These are phyloP conservation scores for Blastomussa wellsi DNA, from an alignment of 92 coral and sea anemone species.

Conservation along the genomic window DNA sequence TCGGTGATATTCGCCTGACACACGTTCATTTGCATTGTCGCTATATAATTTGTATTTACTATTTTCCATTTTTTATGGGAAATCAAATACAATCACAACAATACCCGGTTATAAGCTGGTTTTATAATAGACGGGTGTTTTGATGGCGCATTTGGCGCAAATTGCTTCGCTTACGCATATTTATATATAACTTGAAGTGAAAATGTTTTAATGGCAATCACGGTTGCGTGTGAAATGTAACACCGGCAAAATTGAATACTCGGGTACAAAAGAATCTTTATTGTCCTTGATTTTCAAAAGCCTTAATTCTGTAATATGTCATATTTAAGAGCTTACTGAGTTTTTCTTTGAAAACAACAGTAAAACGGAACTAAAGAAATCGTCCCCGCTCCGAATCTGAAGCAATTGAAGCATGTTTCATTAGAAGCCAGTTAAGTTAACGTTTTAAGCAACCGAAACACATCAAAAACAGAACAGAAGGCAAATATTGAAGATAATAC, in stretches of 20 bases:
- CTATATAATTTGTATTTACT: background rate
- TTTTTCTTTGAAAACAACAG: too few species aligned
- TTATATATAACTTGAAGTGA: background rate
- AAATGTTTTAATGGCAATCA: too few species aligned
- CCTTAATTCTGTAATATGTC: too few species aligned
- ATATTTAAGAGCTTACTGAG: too few species aligned
- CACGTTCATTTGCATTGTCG: background rate
- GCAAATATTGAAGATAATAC: background rate
- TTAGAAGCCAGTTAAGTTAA: too few species aligned
- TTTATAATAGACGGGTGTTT: background rate
- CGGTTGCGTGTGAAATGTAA: too few species aligned
- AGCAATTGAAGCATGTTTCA: background rate
- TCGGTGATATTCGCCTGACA: background rate
- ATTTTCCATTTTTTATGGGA: background rate
- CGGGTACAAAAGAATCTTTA: too few species aligned
- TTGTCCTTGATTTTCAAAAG: too few species aligned
- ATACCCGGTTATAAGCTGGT: background rate
- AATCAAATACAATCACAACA: background rate
- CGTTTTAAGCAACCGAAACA: background rate
- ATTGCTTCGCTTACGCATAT: background rate
- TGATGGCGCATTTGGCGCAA: background rate
- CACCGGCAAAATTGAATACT: too few species aligned
- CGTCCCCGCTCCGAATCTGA: background rate
- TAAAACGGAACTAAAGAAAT: background rate
- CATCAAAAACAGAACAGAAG: background rate